These are phyloP conservation scores for Tetraodon nigroviridis DNA, from an alignment of 2,113 vertebrate genomes.

Conservation along the genomic window DNA sequence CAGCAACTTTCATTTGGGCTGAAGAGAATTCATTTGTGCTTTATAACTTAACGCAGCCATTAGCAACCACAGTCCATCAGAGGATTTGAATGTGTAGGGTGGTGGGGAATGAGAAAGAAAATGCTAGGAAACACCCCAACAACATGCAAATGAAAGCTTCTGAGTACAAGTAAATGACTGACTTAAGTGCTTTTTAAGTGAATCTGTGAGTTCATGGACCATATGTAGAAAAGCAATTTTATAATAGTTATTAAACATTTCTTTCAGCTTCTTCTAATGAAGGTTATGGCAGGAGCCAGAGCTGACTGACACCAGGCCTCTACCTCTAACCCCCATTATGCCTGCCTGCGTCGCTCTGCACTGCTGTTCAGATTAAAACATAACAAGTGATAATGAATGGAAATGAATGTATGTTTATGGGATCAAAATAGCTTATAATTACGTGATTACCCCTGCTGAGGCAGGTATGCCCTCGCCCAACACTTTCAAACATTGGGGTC, in stretches of 20 bases:
- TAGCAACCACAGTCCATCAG: constrained; percentile 62
- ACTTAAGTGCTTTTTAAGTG: constrained; percentile 52
- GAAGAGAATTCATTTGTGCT: constrained; percentile 70
- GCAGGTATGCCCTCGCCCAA: constrained; percentile 64
- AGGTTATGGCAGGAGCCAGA: constrained; percentile 33
- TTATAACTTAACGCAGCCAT: constrained; percentile 66
- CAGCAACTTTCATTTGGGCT: constrained; percentile 67
- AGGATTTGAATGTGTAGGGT: constrained; percentile 34
- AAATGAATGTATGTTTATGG: constrained; percentile 74
- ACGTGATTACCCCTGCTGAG: constrained; percentile 70
- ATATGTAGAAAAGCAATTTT: constrained; percentile 23
- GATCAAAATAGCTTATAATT: constrained; percentile 77
- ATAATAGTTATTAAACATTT: constrained; percentile 20
- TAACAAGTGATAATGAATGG: constrained; percentile 74
- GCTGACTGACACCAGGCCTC: constrained; percentile 36
- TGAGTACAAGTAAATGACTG: constrained; percentile 50
- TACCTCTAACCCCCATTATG: constrained; percentile 62
- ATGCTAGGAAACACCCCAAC: constrained; percentile 46
- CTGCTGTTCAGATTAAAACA: constrained; percentile 70
- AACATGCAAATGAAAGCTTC: constrained; percentile 62
- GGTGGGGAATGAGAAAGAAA: not conserved
- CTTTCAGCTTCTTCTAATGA: not conserved
- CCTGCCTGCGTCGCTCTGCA: constrained; percentile 68
- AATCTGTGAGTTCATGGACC: constrained; percentile 37
- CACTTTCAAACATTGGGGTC: constrained; percentile 65